Conservation (phyloP, 2,888 invertebrate species). For the Anoplius nigerrimus region DNA sequence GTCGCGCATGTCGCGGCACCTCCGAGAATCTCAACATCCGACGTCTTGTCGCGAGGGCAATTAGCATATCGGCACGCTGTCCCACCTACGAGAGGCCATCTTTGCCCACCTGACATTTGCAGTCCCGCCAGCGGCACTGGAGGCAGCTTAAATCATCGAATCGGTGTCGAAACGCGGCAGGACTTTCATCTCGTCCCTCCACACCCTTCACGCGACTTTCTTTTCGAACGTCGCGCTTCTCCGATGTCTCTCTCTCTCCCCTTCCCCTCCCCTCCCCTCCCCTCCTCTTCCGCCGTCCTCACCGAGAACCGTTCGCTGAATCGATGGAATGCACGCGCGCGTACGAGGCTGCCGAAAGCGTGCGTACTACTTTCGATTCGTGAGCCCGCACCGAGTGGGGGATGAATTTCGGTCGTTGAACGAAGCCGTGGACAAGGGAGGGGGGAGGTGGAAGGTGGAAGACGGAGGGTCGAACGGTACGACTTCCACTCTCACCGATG, state of each 20-base stretch:
- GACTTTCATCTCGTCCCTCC: no score
- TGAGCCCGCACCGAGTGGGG: background rate
- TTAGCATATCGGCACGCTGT: no score
- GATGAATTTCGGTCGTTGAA: conserved; percentile 55
- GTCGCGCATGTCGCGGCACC: no score
- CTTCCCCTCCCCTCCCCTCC: background rate
- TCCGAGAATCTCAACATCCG: no score
- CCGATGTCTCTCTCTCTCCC: background rate
- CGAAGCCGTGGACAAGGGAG: conserved; percentile 33
- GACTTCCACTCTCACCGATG: conserved; percentile 61
- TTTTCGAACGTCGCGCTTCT: no score
- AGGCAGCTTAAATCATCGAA: no score
- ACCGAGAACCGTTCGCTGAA: conserved; percentile 9
- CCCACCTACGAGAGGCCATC: no score
- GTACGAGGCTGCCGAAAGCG: background rate
- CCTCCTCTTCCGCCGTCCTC: conserved; percentile 33
- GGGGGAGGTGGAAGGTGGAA: conserved; percentile 20
- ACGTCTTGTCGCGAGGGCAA: no score
- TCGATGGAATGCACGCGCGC: conserved; percentile 33
- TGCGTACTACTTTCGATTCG: conserved; percentile 42
- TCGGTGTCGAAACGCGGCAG: no score
- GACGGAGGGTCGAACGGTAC: conserved; percentile 23
- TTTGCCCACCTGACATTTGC: no score
- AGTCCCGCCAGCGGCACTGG: no score
- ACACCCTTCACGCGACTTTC: no score